Base-by-base conservation (phyloP, 2,113 vertebrate species). In the Neolamprologus caudopunctatus region DNA sequence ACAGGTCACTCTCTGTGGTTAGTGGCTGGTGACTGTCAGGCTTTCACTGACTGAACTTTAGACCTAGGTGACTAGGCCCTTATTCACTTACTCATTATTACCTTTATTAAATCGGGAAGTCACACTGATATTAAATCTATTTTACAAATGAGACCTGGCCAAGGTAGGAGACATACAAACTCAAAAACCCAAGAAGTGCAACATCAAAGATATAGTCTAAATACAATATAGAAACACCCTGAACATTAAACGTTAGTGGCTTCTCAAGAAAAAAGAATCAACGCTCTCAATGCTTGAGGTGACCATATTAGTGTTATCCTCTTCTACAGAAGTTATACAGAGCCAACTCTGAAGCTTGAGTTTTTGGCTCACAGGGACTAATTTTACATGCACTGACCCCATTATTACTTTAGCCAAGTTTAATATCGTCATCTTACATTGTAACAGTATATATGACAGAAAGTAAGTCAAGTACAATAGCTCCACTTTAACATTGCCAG, bases 181-280 rank as follows among this genome's bases (percentile, higher is more conserved):
- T 68, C 63, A 68, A 0, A 68, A 68, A 0, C 63, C 1, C 63
- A 40, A 40, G 33, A 68, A 40, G 11, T 21, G n/a, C 63, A 68
- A 68, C 63, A 40, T 68, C 7, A 8, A 68, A 68, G 0, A 68
- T 1, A 68, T 40, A 40, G 4, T 40, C 63, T 68, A 40, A 68
- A 40, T 21, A 68, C 7, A 40, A 40, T 21, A 35, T 35, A 66
- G 7, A 21, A 68, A 68, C 33, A 40, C 11, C 6, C 19, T 13
- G 0, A 40, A 40, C 2, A 68, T 68, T 37, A 68, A 68, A 68
- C 1, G 4, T 21, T 68, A 40, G 33, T 0, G 33, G 19, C 19
- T 21, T 68, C 33, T 66, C 33, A 68, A 68, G 33, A 5, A 40
- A 21, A 68, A 40, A 21, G 12, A 68, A 14, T 21, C n/a, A 8